These are phyloP conservation scores for Philopedon plagiatum DNA, from an alignment of 2,888 invertebrate species.

Conservation along the genomic window DNA sequence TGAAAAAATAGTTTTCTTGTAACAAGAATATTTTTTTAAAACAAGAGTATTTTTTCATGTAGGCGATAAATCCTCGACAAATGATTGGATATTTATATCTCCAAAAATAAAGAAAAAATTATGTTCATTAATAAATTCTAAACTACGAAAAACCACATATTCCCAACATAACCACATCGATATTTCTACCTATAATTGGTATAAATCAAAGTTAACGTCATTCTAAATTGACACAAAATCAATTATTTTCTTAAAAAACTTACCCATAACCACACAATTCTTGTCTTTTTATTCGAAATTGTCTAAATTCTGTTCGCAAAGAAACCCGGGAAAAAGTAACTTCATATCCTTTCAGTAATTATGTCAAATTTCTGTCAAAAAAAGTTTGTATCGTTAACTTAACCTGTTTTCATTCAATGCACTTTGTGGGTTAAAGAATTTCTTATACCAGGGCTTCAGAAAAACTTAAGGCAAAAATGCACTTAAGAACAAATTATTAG, in stretches of 20 bases:
- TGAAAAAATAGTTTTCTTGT: no score
- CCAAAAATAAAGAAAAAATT: no score
- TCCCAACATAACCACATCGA: no score
- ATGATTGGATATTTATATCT: no score
- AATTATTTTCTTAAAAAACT: background rate
- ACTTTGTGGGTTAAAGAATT: background rate
- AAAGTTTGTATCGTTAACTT: background rate
- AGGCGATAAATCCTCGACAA: no score
- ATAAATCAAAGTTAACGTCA: background rate
- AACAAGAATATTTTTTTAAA: no score
- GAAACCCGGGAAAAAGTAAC: background rate
- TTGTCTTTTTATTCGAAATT: background rate
- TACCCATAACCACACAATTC: background rate
- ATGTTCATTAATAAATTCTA: no score
- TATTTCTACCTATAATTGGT: background rate
- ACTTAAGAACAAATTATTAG: no score
- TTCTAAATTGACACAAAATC: slow-evolving; percentile 5
- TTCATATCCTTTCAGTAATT: background rate
- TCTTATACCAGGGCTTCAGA: background rate
- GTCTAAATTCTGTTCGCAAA: background rate
- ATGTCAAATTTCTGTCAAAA: slow-evolving; percentile 2
- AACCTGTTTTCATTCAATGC: background rate
- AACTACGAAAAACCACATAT: no score
- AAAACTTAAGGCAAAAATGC: background rate
- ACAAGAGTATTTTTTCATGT: no score